Evolutionary conservation across 2,888 invertebrate species (phyloP), one percentile per base, ranked within the genome.

Genomic region (Aleiodes leptofemur): DNA sequence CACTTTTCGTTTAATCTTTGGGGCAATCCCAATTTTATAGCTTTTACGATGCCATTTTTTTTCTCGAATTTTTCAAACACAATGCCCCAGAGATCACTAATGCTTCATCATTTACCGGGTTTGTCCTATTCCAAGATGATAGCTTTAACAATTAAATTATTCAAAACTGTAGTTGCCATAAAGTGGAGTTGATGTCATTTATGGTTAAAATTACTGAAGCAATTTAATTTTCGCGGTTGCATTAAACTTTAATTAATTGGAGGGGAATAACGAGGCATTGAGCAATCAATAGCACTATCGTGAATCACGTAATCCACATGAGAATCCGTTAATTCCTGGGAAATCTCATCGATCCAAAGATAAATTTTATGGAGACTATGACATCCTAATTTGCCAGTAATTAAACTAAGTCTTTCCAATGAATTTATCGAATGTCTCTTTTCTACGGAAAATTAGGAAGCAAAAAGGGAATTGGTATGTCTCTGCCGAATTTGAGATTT

Each of bases 201-300:
- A 64, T 34, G 48, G 64, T 34, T 43, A 23, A 64, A 43, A 51
- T 16, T 53, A 50, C 5, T 50, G 31, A 66, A 66, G 72, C 81
- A 78, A 83, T 84, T 81, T 81, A 82, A 84, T 82, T 83, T 81
- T 80, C 77, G 79, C 50, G 76, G 76, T 64, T 80, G 81, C 82
- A 83, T 84, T 83, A 82, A 83, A 81, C 84, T 84, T 83, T 84
- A 84, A 84, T 84, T 84, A 84, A 83, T 82, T 73, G 80, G 69
- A 77, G 11, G 74, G 11, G 76, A 76, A 78, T 80, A 83, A 78
- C 80, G 78, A 50, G 53, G 53, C 48, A 68, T 72, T 66, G 61
- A 53, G 34, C 68, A 23, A 43, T 13, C 68, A 68, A 50, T 59
- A 69, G 56, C 73, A 74, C 76, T 77, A 79, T 77, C 77, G 76